Evolutionary conservation across 2,797 vertebrate species (phyloP), one percentile per base, ranked within the genome.

Genomic region (Loriculus beryllinus): DNA sequence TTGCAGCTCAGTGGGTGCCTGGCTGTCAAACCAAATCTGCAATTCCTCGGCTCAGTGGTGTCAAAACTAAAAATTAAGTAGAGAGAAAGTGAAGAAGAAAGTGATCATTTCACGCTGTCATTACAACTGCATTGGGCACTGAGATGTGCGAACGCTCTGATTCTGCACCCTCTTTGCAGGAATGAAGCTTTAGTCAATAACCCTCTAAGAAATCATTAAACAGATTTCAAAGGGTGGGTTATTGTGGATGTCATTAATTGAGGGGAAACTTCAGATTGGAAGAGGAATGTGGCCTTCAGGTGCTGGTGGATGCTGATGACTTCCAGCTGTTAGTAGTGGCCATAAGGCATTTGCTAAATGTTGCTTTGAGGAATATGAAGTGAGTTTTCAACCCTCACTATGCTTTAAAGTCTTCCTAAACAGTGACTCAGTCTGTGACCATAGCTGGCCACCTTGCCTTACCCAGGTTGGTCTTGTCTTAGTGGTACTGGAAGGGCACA

Each of bases 101-200:
- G 28, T 21, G 18, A 10, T 37, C 31, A 42, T 72, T 72, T 51
- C 5, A 23, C 19, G 8, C 18, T 62, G 33, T 45, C 4, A 3
- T 63, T 52, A 39, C 37, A 63, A 15, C 39, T 1, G 1, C 11
- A 4, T 9, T n/a, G 33, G 33, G 14, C 63, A 56, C 11, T 0
- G 0, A 74, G 52, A 8, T 40, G 15, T n/a, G 33, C 16, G 65
- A 52, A 47, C 0, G 4, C 60, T 82, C 42, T 65, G 47, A 49
- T 18, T 67, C 37, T 79, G 49, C 10, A 7, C 9, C 1, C 4
- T 68, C 8, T 60, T 65, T 76, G 49, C 67, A 85, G 71, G 31
- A 77, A 47, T 49, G n/a, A 82, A 82, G 20, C 10, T 72, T 89
- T 74, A 74, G 35, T 84, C 63, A 52, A 29, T 90, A 70, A 5